These are phyloP conservation scores for Palythoa caribaeorum DNA, from an alignment of 92 coral and sea anemone genomes.

Conservation along the genomic window DNA sequence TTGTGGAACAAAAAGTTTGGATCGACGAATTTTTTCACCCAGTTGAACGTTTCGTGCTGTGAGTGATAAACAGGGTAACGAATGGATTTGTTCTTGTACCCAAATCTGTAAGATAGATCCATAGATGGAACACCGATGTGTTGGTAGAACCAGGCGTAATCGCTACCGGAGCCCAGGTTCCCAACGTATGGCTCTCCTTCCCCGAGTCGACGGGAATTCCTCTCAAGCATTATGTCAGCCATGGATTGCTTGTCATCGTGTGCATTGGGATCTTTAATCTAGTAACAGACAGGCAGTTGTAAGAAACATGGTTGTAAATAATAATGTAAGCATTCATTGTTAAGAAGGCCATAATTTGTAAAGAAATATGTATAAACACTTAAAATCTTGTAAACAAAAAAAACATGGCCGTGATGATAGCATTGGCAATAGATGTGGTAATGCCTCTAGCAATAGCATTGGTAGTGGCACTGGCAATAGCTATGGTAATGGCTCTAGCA, in stretches of 20 bases:
- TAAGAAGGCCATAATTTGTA: no score
- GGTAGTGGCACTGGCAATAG: no score
- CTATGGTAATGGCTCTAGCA: no score
- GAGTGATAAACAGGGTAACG: constrained; percentile 93
- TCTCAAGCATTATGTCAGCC: constrained; percentile 79
- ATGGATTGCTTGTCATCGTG: constrained; percentile 78
- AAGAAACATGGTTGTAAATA: not conserved
- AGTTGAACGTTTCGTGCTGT: constrained; percentile 90
- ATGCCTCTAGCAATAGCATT: no score
- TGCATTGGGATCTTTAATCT: constrained; percentile 80
- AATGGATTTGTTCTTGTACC: constrained; percentile 60
- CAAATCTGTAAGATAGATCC: constrained; percentile 72
- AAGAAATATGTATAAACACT: no score
- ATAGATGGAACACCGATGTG: constrained; percentile 82
- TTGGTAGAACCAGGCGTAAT: constrained; percentile 86
- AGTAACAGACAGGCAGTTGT: not conserved
- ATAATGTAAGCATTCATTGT: no score
- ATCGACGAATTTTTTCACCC: constrained; percentile 82
- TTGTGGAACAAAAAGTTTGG: constrained; percentile 81
- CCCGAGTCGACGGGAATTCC: constrained; percentile 42
- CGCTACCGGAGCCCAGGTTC: constrained; percentile 86
- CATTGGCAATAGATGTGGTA: no score
- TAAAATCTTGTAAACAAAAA: no score
- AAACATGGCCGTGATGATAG: no score
- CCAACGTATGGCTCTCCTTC: constrained; percentile 58